Base-by-base conservation (phyloP, 1,140 invertebrate genomes). In the Calephelis virginiensis region DNA sequence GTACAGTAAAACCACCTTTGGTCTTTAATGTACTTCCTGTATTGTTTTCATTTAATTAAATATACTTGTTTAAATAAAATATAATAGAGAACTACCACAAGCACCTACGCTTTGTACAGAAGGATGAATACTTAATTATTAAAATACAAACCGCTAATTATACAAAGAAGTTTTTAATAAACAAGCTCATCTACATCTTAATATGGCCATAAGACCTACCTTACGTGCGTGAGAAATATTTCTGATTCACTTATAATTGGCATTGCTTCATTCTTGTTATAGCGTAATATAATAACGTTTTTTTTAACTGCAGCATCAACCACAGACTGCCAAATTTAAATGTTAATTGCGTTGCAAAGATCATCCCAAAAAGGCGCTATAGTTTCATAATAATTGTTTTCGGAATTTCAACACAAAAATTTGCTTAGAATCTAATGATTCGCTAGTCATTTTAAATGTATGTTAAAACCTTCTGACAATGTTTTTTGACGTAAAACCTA, bases 201-300 rank as follows among this genome's bases (percentile, higher is more conserved):
- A 56, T 56, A 37, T 60, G 59, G 37, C 56, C 48, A 47, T 14
- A 38, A 37, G 37, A 61, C 45, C 38, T 12, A 5, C 43, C 14
- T 28, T 53, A 62, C 37, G 17, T 14, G 62, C 75, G 77, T 79
- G 77, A 69, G 77, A 79, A 64, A 66, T 48, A 40, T 62, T 47
- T 67, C 66, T 78, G 71, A 76, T 73, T 73, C 64, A 65, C 72
- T 71, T 74, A 78, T 77, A 70, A 77, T 75, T 60, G 66, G 63
- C 43, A 53, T 79, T 75, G 70, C 75, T 66, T 70, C 71, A 77
- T 73, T 64, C 59, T 64, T 64, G 67, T 70, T 72, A 71, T 72
- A 73, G 28, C 64, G 63, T 73, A 43, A 65, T 53, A 73, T 73
- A 72, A 76, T 11, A 37, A 61, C 67, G 40, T 6, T 66, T 69